Evolutionary conservation across 2,888 invertebrate genomes (phyloP), one percentile per base, ranked within the genome.

Genomic region (Protophormia terraenovae): DNA sequence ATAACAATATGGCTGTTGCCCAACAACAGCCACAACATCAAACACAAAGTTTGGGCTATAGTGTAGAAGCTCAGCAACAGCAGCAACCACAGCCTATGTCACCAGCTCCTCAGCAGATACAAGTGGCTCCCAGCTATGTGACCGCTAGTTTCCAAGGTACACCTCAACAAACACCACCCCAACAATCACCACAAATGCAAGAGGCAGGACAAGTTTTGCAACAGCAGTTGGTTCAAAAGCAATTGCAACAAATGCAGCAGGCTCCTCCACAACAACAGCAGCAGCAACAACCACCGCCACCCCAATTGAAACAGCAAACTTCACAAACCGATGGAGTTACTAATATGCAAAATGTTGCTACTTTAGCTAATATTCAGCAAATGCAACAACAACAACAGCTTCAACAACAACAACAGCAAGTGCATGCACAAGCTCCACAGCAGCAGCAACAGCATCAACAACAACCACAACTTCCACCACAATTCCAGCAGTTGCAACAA

Each of bases 321-420:
- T 90, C 92, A 35, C 92, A 92, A 88, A 90, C 90, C 19, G 92
- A 92, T 87, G 89, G 92, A 12, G 88, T 89, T 76, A 86, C 84
- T 58, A 79, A 71, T n/a, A 45, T 83, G 6, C 24, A 69, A 55
- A 83, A 71, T 71, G 38, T 64, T 81, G 86, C 83, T 58, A 38
- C 66, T 72, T 75, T 55, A 55, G 58, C 60, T 22, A 87, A 80
- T 85, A 86, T 86, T 50, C 86, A 86, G 45, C 83, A 85, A 67
- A 66, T 76, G 73, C 77, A 83, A 47, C 79, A 79, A 67, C 71
- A 66, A 41, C 45, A 67, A 64, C 60, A 50, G 22, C 71, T 80
- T 66, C 88, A 75, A 72, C 88, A 62, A 62, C 87, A 69, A 62
- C 76, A 77, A 72, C 71, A 64, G 16, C 79, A 86, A 78, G 45